Evolutionary conservation across 1,140 invertebrate genomes (phyloP), one percentile per base, ranked within the genome.

Genomic region (Calliopsis andreniformis): DNA sequence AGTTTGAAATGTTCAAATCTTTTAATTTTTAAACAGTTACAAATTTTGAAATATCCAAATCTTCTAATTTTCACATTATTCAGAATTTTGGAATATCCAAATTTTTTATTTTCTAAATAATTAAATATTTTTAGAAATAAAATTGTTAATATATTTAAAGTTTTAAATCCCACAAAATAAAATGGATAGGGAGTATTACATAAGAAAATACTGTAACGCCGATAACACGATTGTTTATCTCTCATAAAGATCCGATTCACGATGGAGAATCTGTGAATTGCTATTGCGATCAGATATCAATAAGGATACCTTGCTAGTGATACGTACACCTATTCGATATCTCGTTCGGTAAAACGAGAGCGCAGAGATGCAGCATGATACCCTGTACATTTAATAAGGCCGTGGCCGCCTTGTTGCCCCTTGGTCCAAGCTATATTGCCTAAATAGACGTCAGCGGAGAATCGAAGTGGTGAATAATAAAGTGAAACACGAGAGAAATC

Each of bases 341-440:
- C 63, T 70, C 16, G 59, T 20, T 23, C 28, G 18, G 42, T 53
- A 51, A 32, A 59, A 39, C 14, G 53, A 47, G 39, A 47, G 39
- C 20, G 20, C 25, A 35, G 28, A 43, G 39, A 30, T n/a, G 39
- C 12, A 42, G 39, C 53, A 28, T 10, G 51, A 61, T 70, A 70
- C 30, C 55, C 30, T 10, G 25, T 25, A 39, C 53, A 53, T 80
- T 82, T 81, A 80, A 80, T 80, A 80, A 80, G 72, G 55, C 58
- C 72, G 53, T 61, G 32, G n/a, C n/a, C 70, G 71, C 79, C 73
- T 82, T 79, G 56, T 61, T 59, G 20, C 35, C 3, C 32, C 61
- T 14, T 20, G 53, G 18, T 63, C n/a, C 45, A 14, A 4, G 20
- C n/a, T 7, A 35, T 72, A 64, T 42, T 20, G 10, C 63, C 39